Conservation (phyloP, 2,797 vertebrate genomes). For the Acipenser transmontanus region DNA sequence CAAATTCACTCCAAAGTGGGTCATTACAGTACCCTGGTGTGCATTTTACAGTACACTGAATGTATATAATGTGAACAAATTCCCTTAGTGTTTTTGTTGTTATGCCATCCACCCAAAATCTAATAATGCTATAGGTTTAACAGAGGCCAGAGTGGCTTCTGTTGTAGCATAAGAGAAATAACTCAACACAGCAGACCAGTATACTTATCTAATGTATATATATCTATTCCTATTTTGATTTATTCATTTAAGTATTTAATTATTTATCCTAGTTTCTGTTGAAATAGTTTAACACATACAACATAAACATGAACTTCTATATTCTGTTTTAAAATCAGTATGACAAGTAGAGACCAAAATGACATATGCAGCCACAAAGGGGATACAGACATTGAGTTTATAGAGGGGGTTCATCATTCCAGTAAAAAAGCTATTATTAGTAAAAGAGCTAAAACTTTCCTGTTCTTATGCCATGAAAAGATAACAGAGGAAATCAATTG, state of each 20-base stretch:
- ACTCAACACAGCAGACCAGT: neutral
- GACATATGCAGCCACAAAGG: conserved; percentile 55
- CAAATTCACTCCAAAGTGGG: conserved; percentile 56
- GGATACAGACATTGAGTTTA: conserved; percentile 8
- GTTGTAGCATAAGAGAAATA: neutral
- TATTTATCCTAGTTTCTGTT: too few relatives aligned
- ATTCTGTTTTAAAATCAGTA: conserved; percentile 43
- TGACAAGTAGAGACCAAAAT: conserved; percentile 59
- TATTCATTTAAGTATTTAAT: too few relatives aligned
- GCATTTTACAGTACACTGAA: conserved; percentile 67
- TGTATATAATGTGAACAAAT: conserved; percentile 68
- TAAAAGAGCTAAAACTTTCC: conserved; percentile 32
- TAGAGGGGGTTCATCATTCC: too few relatives aligned
- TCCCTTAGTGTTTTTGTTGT: conserved; percentile 70
- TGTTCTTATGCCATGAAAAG: conserved; percentile 9
- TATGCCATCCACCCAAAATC: conserved; percentile 58
- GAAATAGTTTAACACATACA: too few relatives aligned
- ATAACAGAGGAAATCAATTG: neutral
- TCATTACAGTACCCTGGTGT: conserved; percentile 67
- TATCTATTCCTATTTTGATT: too few relatives aligned
- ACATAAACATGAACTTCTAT: too few relatives aligned
- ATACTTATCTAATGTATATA: too few relatives aligned
- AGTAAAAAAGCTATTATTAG: too few relatives aligned
- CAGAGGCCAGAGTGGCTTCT: conserved; percentile 33
- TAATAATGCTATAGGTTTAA: conserved; percentile 62